Base-by-base conservation (phyloP, 2,797 vertebrate genomes). In the Pipistrellus kuhlii region DNA sequence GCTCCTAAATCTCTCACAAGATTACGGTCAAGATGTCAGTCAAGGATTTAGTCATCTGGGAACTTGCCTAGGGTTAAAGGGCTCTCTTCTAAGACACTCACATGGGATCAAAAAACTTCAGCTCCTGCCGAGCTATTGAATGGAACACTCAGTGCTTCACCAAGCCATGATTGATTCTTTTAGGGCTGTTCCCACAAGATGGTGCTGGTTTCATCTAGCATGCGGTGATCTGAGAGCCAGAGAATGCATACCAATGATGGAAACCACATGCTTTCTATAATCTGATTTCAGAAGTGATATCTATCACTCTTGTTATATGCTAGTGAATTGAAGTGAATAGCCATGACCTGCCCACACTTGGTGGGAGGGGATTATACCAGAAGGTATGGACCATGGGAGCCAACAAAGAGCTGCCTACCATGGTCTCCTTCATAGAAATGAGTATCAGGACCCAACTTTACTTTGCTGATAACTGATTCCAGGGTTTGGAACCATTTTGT, bases 71-170 rank as follows among this genome's bases (percentile, higher is more conserved):
- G 9, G 2, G 8, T 5, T n/a, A 18, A 44, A 66, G n/a, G 0
- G 12, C 6, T 32, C 17, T 44, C 46, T 76, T 32, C 17, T 20
- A 44, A 78, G 25, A 48, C 1, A 3, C 3, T 38, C 10, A 2
- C 0, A 0, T 23, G 51, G 59, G 3, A 48, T 8, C 20, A 12
- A n/a, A 4, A 41, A 81, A 75, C 12, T 10, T 30, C 18, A 18
- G 11, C 3, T 78, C 13, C 30, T 32, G 8, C 35, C 0, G 0
- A 23, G 27, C 10, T 48, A 4, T 12, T 27, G 27, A 41, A 27
- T 0, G 0, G 6, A 14, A 35, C 10, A 32, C 11, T 25, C 4
- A 0, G 73, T 17, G 5, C 32, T 35, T 89, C 30, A 6, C 20
- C 27, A 12, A 27, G 18, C 12, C 41, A 14, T 0, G 5, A 0